Base-by-base conservation (phyloP, 1,140 invertebrate genomes). In the Akabosia matsudoensis region DNA sequence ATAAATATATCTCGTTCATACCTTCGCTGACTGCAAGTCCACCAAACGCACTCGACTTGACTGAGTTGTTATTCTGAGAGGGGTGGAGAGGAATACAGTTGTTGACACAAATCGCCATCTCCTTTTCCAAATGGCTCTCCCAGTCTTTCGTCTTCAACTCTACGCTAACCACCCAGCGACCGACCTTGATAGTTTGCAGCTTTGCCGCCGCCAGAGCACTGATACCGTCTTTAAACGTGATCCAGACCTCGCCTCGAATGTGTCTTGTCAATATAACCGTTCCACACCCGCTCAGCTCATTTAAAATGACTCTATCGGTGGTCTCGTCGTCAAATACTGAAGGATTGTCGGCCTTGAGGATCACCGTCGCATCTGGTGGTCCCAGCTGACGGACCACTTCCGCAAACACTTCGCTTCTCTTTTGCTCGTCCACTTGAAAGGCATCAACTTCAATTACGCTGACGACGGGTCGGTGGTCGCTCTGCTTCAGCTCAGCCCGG, bases 381-480 rank as follows among this genome's bases (percentile, higher is more conserved):
- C 96, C 97, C 45, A 96, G 86, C 82, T 93, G 90, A 76, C 89
- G 87, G 24, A 98, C 91, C 0, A 97, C 93, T 84, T 95, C 90
- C 82, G 91, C 88, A 81, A 97, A 95, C 13, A 96, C 90, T 34
- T 83, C 86, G 82, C 85, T 90, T 87, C 94, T 88, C 80, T 89
- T 90, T 14, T 90, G 87, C 28, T 90, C 88, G 83, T 95, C 90
- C 0, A 97, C 90, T 82, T 90, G 88, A 79, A 92, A 86, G 1
- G 95, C 90, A 81, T 97, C 94, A 24, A 97, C 88, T 85, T 97
- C 94, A 80, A 98, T 89, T 34, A 95, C 89, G 0, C 91, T 93
- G 79, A 97, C 90, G 0, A 99, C 96, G 13, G 97, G 96, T 74
- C 96, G 88, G 86, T 99, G 97, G 87, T 99, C 97, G 83, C 97